phyloP scores from a whole-genome alignment of 2,113 vertebrate genomes.

The Ictalurus furcatus region DNA sequence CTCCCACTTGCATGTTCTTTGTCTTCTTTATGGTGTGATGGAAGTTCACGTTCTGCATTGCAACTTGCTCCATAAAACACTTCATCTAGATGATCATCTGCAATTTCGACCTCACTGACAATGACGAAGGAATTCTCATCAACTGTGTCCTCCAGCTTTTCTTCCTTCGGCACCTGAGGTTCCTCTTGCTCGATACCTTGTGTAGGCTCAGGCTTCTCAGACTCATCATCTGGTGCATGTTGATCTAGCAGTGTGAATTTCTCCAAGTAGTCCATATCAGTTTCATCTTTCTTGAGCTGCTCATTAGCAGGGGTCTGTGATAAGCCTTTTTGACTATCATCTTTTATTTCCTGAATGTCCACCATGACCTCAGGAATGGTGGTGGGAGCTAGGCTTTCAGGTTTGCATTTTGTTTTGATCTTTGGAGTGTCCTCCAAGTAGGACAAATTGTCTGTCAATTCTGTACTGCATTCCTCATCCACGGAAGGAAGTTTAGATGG shows the following conservation, averaged over 20 bases:
- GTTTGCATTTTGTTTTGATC: constrained; percentile 68
- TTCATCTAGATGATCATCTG: constrained; percentile 82
- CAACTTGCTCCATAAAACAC: constrained; percentile 79
- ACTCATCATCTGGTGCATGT: constrained; percentile 65
- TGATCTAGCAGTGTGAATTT: constrained; percentile 88
- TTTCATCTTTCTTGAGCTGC: constrained; percentile 55
- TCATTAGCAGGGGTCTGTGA: constrained; percentile 44
- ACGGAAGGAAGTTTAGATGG: constrained; percentile 83
- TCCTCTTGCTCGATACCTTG: constrained; percentile 41
- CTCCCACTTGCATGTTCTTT: constrained; percentile 57
- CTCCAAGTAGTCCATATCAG: constrained; percentile 89
- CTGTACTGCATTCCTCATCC: constrained; percentile 87
- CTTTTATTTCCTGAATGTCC: constrained; percentile 57
- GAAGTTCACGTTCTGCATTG: constrained; percentile 53
- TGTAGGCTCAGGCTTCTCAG: constrained; percentile 47
- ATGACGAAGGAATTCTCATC: constrained; percentile 63
- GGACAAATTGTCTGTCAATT: constrained; percentile 84
- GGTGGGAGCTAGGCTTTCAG: constrained; percentile 26
- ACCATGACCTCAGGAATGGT: not conserved
- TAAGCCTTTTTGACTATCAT: constrained; percentile 42
- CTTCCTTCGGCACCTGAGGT: constrained; percentile 54
- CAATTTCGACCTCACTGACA: constrained; percentile 80
- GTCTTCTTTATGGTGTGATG: constrained; percentile 51
- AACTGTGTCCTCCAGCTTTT: constrained; percentile 60
- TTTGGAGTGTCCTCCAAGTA: constrained; percentile 82